Evolutionary conservation across 2,888 invertebrate genomes (phyloP).

Genomic region (Himalopsyche tibetana): DNA sequence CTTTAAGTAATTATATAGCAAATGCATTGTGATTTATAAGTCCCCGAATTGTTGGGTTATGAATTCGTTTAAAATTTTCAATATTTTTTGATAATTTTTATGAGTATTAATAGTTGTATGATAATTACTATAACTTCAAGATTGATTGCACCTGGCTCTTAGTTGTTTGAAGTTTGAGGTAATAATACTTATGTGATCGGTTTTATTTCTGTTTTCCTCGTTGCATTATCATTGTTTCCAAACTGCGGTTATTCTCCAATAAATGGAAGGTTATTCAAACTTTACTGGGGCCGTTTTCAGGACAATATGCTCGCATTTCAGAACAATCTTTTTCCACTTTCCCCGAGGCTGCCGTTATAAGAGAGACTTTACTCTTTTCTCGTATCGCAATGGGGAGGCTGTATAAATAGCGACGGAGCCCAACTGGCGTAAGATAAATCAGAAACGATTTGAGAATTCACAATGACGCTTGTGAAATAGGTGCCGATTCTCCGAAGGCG

Average conservation of each 20-base stretch:
- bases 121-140: too few species aligned
- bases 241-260: background rate
- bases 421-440: constrained; percentile 35
- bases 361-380: constrained; percentile 39
- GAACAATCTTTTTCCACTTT: constrained; percentile 9
- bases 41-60: too few species aligned
- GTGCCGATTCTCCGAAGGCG: constrained; percentile 5
- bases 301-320: background rate
- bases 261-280: background rate
- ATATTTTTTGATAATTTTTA: too few species aligned
- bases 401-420: constrained; percentile 38
- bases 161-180: too few species aligned
- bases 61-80: too few species aligned
- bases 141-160: too few species aligned
- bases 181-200: too few species aligned
- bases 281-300: constrained; percentile 4
- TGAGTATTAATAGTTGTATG: too few species aligned
- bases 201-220: too few species aligned
- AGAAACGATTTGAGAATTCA: constrained; percentile 40
- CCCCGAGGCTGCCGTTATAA: constrained; percentile 11
- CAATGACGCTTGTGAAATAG: constrained; percentile 22
- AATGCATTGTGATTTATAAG: too few species aligned
- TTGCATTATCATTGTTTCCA: background rate
- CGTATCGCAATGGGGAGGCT: constrained; percentile 29
- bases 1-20: too few species aligned